Conservation (phyloP, 2,797 vertebrate genomes). For the Cuniculus paca region DNA sequence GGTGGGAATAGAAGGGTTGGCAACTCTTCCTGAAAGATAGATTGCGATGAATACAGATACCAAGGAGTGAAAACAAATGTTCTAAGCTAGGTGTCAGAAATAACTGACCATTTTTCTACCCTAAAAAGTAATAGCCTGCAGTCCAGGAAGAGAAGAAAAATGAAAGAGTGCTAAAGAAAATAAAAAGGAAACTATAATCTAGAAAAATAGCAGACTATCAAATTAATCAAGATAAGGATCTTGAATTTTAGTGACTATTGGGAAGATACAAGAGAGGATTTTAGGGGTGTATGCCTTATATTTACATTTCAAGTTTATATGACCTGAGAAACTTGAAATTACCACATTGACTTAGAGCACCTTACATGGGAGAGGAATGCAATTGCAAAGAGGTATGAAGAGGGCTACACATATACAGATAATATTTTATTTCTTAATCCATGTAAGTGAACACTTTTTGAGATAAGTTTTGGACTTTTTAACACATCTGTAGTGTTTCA, state of each 20-base stretch:
- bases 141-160: neutral
- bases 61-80: neutral
- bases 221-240: neutral
- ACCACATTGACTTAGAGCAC: neutral
- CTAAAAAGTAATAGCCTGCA: neutral
- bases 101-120: neutral
- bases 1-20: neutral
- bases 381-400: neutral
- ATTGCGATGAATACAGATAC: neutral
- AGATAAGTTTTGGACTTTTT: neutral
- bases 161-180: neutral
- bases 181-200: neutral
- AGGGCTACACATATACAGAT: neutral
- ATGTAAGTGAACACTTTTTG: neutral
- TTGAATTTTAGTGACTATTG: conserved; percentile 20
- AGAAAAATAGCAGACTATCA: neutral
- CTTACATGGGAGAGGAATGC: accelerated
- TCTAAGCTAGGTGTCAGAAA: neutral
- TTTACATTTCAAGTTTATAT: neutral
- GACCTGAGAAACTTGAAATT: neutral
- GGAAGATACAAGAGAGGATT: neutral
- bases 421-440: neutral
- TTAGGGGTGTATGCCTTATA: neutral
- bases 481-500: neutral
- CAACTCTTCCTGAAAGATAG: neutral